phyloP scores from a whole-genome alignment of 2,888 invertebrate species.

The Drosophila ustulata region DNA sequence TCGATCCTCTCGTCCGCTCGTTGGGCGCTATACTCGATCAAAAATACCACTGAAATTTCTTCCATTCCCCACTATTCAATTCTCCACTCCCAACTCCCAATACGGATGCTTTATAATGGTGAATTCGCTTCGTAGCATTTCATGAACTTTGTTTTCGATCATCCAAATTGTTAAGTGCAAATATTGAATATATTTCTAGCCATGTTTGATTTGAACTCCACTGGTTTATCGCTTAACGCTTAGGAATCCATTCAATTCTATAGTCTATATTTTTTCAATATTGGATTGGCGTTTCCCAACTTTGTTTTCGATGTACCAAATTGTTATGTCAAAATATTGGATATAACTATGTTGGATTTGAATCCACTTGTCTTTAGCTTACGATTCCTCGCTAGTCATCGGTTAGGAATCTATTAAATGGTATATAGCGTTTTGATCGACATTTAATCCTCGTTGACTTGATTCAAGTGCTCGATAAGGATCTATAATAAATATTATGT shows the following conservation, averaged over 20 bases:
- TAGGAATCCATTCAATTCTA: no score
- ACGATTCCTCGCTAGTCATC: no score
- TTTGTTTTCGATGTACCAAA: neutral
- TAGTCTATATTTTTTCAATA: no score
- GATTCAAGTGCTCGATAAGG: no score
- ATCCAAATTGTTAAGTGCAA: slow-evolving; percentile 40
- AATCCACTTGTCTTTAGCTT: no score
- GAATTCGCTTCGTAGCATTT: neutral
- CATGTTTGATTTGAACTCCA: neutral
- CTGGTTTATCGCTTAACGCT: no score
- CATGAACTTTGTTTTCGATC: slow-evolving; percentile 24
- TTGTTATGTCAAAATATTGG: neutral
- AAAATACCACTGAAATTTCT: neutral
- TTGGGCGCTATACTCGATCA: slow-evolving; percentile 57
- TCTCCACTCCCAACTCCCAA: neutral
- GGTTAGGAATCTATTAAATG: no score
- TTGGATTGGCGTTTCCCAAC: no score
- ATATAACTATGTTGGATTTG: neutral
- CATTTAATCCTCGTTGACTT: no score
- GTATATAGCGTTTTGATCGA: no score
- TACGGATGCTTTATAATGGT: neutral
- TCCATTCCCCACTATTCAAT: neutral
- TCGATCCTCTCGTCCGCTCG: slow-evolving; percentile 74
- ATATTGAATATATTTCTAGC: slow-evolving; percentile 6
- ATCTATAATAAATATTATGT: no score